phyloP scores from a whole-genome alignment of 2,888 invertebrate genomes.

The Parthenolecanium corni region DNA sequence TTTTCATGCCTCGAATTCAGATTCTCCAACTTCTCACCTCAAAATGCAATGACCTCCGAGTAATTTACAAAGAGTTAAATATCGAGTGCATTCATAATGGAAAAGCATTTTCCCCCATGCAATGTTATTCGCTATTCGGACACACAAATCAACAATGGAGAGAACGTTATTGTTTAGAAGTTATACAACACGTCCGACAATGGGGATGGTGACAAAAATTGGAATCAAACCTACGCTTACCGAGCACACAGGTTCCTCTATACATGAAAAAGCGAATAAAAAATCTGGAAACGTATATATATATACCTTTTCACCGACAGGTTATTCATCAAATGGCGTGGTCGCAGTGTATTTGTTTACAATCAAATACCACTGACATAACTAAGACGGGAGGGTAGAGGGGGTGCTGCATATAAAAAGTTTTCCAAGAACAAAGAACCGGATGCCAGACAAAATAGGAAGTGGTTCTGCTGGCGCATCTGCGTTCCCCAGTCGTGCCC shows the following conservation, averaged over 20 bases:
- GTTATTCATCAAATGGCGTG: neutral
- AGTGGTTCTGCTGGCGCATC: slow-evolving; percentile 26
- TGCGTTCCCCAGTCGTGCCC: slow-evolving; percentile 14
- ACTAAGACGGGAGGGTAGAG: neutral
- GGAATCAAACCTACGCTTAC: neutral
- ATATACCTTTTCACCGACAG: neutral
- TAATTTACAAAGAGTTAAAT: no score
- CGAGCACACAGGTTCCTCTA: neutral
- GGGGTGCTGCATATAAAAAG: neutral
- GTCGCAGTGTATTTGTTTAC: neutral
- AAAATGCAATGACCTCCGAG: no score
- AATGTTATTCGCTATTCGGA: neutral
- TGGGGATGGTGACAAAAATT: neutral
- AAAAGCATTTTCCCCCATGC: no score
- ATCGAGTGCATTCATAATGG: no score
- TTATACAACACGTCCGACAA: neutral
- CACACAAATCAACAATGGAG: neutral
- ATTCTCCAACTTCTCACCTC: no score
- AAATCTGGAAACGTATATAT: neutral
- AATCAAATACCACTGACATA: neutral
- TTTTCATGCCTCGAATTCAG: no score
- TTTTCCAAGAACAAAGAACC: slow-evolving; percentile 19
- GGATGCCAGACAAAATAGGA: slow-evolving; percentile 24
- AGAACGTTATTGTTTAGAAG: neutral
- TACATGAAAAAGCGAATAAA: neutral